Evolutionary conservation across 2,888 invertebrate species (phyloP), one percentile per base, ranked within the genome.

Genomic region (Apotomis capreana): DNA sequence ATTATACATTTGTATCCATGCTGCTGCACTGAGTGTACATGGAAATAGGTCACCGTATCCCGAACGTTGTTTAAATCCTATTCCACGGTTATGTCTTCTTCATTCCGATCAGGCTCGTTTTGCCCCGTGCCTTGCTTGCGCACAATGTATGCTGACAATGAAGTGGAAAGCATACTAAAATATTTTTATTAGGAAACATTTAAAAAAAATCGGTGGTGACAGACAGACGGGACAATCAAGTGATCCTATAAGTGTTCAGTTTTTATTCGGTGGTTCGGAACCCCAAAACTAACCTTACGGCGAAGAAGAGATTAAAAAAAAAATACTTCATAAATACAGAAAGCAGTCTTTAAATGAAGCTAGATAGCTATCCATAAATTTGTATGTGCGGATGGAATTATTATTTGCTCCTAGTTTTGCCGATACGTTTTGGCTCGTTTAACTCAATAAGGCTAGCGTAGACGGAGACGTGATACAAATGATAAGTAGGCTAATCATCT

Each of bases 61-160:
- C n/a, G 40, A 12, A 40, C 10, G 52, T 61, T 61, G 51, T 63
- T 58, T 51, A 58, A 69, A 57, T 57, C 49, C 49, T 63, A 37
- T 63, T 51, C 26, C 57, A 10, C 49, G 40, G 51, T 54, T 52
- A 51, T 15, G 59, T 52, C 9, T 36, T 54, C 44, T 46, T 26
- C 52, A 61, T 68, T 61, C n/a, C 46, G 54, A 61, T 54, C 54
- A 61, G 60, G 60, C 59, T 68, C 46, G 68, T 61, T 60, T 68
- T 52, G n/a, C 52, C 54, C n/a, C 12, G 9, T 46, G 60, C 26
- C n/a, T 60, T 26, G 46, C 26, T 51, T 51, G 51, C 49, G 62
- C 61, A 61, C 51, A 51, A 51, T 51, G 61, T 62, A 62, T 51
- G 62, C 49, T 49, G 44, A 26, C 51, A 54, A 44, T 68, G 60